Evolutionary conservation across 2,888 invertebrate species (phyloP), one percentile per base, ranked within the genome.

Genomic region (Eristalis arbustorum): DNA sequence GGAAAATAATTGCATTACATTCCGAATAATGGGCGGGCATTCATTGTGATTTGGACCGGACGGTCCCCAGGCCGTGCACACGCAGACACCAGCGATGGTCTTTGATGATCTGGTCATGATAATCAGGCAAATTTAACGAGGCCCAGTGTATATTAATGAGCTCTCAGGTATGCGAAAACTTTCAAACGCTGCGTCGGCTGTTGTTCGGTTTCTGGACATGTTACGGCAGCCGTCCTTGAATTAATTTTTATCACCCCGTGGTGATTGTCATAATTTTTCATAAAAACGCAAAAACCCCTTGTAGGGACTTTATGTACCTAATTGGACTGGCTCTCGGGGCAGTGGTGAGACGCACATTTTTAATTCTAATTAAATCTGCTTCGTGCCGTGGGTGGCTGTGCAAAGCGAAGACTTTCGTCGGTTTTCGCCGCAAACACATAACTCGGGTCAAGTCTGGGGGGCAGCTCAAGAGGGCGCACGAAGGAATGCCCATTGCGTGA

Each of bases 311-410:
- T 49, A 72, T 72, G 61, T 72, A 78, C 42, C 72, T 78, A 78
- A 78, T 67, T 79, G 79, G 67, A 79, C 72, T 67, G 49, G 79
- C 18, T 66, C 56, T 61, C 61, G 22, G 57, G 31, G 57, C 57
- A 69, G 25, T 57, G 66, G 13, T 18, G 56, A 49, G 37, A 56
- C 61, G 66, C 72, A 79, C 79, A 72, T 73, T 79, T 71, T 79
- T 79, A 67, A 67, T 79, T 79, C 66, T 79, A 67, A 79, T 79
- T 79, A 79, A 73, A 73, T 79, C 37, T 78, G 64, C 56, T 68
- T 34, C 40, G 5, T 23, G 18, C 3, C 1, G 23, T 23, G 4
- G 10, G 18, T n/a, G 2, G 49, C 18, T n/a, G 18, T 49, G 18
- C 1, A n/a, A 18, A 49, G 18, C 49, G 40, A 67, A 67, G 66